Evolutionary conservation across 1,140 invertebrate genomes (phyloP), one percentile per base, ranked within the genome.

Genomic region (Meteorus sp.): DNA sequence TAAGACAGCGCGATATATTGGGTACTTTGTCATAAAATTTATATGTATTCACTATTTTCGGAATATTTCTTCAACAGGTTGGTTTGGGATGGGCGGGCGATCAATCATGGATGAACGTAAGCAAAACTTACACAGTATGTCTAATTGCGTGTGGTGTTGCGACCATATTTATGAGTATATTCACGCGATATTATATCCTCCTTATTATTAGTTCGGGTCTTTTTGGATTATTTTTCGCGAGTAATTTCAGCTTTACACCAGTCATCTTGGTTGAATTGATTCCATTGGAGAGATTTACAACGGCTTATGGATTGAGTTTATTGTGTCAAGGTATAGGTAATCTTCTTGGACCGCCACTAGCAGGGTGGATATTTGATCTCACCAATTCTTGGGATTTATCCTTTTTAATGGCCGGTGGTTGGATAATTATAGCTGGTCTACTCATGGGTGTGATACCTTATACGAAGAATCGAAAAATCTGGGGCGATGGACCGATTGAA

Each of bases 61-160:
- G 7, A 20, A 23, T 11, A 20, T 19, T 27, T 17, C 15, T 69
- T 72, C 51, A n/a, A n/a, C 80, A 94, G 89, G 83, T 96, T 23
- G 82, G 86, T 11, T 83, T 95, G 20, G 95, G 95, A 1, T 95
- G 92, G 84, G 84, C 94, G 31, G 94, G 94, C 2, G 95, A 97
- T 77, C 85, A 89, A 65, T 81, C 89, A 0, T 94, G 91, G 92
- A 87, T 92, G 74, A 90, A 92, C 72, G 86, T 92, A 8, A 88
- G 85, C 27, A 87, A 92, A 66, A 88, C 90, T 1, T 94, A 94
- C 73, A 87, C 89, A 0, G 68, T 86, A 13, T 94, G 90, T 64
- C 85, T 94, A 61, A 72, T 90, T 2, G 71, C 90, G 0, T 93
- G 91, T 64, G 93, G 92, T 1, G 66, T 87, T 1, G 84, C 87